Conservation (phyloP, 35 echinoderm and acorn worm genomes). For the Strongylocentrotus purpuratus region DNA sequence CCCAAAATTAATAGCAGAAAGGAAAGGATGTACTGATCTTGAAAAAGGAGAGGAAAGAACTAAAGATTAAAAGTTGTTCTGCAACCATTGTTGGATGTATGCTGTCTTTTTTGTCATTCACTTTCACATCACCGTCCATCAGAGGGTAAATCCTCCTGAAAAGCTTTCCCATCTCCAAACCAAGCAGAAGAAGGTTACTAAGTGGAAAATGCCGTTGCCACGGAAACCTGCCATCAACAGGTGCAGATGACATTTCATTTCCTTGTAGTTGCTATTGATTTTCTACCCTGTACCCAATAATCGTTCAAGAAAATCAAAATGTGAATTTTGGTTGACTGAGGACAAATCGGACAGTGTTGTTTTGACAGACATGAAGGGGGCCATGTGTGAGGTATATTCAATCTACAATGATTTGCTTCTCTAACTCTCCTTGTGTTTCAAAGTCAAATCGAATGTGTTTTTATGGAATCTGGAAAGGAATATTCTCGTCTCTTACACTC, state of each 20-base stretch:
- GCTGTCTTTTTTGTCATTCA: background rate
- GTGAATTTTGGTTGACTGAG: slow-evolving; percentile 2
- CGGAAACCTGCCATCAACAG: background rate
- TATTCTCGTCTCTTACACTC: background rate
- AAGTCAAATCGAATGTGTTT: background rate
- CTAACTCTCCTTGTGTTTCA: too few species aligned
- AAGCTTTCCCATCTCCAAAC: background rate
- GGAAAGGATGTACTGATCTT: background rate
- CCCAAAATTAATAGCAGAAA: too few species aligned
- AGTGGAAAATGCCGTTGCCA: background rate
- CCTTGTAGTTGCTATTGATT: slow-evolving; percentile 17
- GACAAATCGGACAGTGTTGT: background rate
- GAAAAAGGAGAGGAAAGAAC: background rate
- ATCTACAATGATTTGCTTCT: background rate
- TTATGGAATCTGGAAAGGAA: background rate
- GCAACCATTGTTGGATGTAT: background rate
- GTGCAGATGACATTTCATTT: slow-evolving; percentile 17
- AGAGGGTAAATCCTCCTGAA: background rate
- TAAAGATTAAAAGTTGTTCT: background rate
- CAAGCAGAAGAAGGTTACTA: slow-evolving; percentile 10
- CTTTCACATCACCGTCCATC: background rate
- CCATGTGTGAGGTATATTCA: background rate
- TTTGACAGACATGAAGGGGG: background rate
- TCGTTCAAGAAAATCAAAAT: background rate
- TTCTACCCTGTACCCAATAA: slow-evolving; percentile 9